These are phyloP conservation scores for Sebastes kiyomatsui DNA, from an alignment of 2,797 vertebrate species.

Conservation along the genomic window DNA sequence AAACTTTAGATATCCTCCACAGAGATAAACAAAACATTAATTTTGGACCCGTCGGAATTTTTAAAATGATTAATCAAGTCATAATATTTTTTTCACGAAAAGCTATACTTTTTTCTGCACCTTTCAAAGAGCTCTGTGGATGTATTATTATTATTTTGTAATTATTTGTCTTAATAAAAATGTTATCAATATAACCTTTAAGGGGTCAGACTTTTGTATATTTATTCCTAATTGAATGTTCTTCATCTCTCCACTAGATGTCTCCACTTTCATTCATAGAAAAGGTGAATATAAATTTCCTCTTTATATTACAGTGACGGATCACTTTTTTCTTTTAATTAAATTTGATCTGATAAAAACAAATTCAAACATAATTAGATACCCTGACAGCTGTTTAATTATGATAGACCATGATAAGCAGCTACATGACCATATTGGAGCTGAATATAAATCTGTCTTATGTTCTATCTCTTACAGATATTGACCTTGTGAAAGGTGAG, in stretches of 20 bases:
- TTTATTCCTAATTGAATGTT: constrained; percentile 13
- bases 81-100: too few species aligned
- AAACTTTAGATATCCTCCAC: too few species aligned
- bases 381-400: background rate
- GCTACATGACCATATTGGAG: background rate
- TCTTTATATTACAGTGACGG: background rate
- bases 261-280: constrained; percentile 80
- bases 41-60: too few species aligned
- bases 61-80: too few species aligned
- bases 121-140: too few species aligned
- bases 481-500: constrained; percentile 80
- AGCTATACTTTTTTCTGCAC: too few species aligned
- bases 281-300: constrained; percentile 71
- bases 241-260: constrained; percentile 75
- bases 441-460: background rate
- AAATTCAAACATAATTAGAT: background rate
- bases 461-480: constrained; percentile 63
- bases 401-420: background rate
- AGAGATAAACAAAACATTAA: too few species aligned
- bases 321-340: background rate
- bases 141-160: too few species aligned
- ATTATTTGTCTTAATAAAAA: too few species aligned
- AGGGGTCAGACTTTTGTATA: background rate
- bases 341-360: background rate
- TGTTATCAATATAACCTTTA: background rate